Percentiles rank a stretch among this genome's conserved stretches.
These are phyloP conservation scores for Eudyptes chrysolophus DNA, from an alignment of 2,113 vertebrate genomes.

Conservation along the genomic window DNA sequence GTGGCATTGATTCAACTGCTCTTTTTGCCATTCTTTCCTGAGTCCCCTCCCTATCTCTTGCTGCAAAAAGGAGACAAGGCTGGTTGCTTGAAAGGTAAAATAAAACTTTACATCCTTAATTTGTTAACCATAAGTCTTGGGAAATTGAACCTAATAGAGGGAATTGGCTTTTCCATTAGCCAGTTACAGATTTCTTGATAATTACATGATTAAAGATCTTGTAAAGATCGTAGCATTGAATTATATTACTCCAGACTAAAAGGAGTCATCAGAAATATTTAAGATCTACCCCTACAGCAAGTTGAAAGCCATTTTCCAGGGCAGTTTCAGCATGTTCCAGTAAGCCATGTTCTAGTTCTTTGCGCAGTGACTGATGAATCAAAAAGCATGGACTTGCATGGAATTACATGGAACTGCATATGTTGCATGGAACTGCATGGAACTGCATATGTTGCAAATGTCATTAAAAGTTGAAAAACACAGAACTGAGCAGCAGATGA, in stretches of 20 bases:
- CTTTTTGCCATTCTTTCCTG: slow-evolving; percentile 73
- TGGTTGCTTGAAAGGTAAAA: slow-evolving; percentile 74
- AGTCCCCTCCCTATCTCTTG: slow-evolving; percentile 73
- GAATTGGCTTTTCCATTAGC: not conserved
- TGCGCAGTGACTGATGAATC: not conserved
- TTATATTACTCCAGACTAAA: not conserved
- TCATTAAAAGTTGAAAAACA: not conserved
- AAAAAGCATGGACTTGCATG: not conserved
- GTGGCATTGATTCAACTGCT: slow-evolving; percentile 78
- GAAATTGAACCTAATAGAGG: not conserved
- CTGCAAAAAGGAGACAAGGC: slow-evolving; percentile 77
- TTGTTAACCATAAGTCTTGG: not conserved
- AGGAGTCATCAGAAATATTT: not conserved
- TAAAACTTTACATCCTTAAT: not conserved
- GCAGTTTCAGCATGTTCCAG: not conserved
- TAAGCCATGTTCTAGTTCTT: not conserved
- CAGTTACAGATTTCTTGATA: not conserved
- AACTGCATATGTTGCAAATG: not conserved
- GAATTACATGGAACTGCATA: not conserved
- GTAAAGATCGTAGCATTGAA: not conserved
- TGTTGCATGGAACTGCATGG: too few relatives aligned
- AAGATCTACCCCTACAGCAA: not conserved
- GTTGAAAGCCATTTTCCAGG: not conserved
- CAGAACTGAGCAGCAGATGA: not conserved
- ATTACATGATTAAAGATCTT: not conserved